Evolutionary conservation across 1,140 invertebrate genomes (phyloP).

Genomic region (Cecropterus lyciades): DNA sequence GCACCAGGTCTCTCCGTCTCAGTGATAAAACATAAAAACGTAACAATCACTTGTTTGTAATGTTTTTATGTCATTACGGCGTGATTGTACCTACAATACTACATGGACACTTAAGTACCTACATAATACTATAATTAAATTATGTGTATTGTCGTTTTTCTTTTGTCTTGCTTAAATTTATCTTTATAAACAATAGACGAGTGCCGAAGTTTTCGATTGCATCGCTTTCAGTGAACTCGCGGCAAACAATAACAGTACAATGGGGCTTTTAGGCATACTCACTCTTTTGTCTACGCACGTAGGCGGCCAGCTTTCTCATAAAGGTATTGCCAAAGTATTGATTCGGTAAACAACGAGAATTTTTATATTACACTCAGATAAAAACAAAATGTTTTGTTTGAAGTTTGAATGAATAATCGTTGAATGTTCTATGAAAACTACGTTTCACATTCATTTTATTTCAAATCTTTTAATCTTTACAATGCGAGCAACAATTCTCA

Average conservation of each 20-base stretch:
- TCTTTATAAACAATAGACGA: slow-evolving; percentile 29
- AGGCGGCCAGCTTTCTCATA: slow-evolving; percentile 44
- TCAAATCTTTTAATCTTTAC: no score
- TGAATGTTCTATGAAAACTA: no score
- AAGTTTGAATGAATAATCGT: not conserved
- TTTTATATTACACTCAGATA: slow-evolving; percentile 7
- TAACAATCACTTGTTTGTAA: no score
- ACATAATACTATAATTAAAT: not conserved
- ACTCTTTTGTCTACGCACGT: slow-evolving; percentile 52
- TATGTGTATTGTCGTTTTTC: not conserved
- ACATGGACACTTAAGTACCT: no score
- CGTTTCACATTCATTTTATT: no score
- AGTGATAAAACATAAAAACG: no score
- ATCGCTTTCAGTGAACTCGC: slow-evolving; percentile 59
- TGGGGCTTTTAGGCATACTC: slow-evolving; percentile 64
- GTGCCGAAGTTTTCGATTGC: slow-evolving; percentile 53
- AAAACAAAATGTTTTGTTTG: not conserved
- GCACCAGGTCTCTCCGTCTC: no score
- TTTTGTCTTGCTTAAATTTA: no score
- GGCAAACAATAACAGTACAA: slow-evolving; percentile 67
- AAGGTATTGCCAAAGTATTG: slow-evolving; percentile 36
- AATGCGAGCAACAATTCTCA: no score
- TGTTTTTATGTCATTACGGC: no score
- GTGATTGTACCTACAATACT: no score
- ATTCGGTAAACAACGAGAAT: slow-evolving; percentile 13